phyloP scores from a whole-genome alignment of 30 jellyfish, hydroid and myxozoan genomes.

The Aurelia coerulea region DNA sequence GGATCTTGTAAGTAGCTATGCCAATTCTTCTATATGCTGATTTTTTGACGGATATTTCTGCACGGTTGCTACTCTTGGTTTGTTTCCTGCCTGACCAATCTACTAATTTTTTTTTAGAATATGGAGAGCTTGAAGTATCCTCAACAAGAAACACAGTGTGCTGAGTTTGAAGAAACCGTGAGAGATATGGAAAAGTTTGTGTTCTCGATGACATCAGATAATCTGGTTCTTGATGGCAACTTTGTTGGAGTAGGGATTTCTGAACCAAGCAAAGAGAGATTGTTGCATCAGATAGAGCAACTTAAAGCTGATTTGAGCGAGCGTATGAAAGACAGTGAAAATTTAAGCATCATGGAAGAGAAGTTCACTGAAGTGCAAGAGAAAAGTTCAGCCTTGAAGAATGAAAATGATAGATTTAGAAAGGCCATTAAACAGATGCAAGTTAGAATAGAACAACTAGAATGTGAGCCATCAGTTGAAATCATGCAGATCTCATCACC shows the following conservation, averaged over 20 bases:
- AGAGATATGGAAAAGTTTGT: background rate
- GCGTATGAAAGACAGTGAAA: conserved; percentile 40
- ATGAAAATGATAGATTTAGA: conserved; percentile 26
- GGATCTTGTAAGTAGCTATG: too few relatives aligned
- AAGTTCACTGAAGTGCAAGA: conserved; percentile 4
- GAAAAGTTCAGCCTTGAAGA: background rate
- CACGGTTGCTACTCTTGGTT: too few relatives aligned
- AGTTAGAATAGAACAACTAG: conserved; percentile 58
- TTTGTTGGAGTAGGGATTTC: background rate
- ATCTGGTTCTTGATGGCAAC: background rate
- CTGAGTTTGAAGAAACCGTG: background rate
- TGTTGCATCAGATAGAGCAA: conserved; percentile 4
- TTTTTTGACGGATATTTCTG: too few relatives aligned
- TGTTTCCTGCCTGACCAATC: too few relatives aligned
- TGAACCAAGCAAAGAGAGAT: background rate
- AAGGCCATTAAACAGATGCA: conserved; percentile 14
- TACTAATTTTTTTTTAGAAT: background rate
- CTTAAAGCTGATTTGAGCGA: conserved; percentile 36
- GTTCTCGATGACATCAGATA: background rate
- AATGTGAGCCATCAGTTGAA: conserved; percentile 77
- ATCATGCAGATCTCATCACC: conserved; percentile 62
- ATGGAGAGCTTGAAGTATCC: conserved; percentile 7
- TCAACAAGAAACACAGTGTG: conserved; percentile 26
- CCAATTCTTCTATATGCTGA: too few relatives aligned
- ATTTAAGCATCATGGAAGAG: background rate